A percentile compares a stretch with the other conserved stretches of the same genome.
Evolutionary conservation across 2,888 invertebrate species (phyloP).

Genomic region (Netelia melanura): DNA sequence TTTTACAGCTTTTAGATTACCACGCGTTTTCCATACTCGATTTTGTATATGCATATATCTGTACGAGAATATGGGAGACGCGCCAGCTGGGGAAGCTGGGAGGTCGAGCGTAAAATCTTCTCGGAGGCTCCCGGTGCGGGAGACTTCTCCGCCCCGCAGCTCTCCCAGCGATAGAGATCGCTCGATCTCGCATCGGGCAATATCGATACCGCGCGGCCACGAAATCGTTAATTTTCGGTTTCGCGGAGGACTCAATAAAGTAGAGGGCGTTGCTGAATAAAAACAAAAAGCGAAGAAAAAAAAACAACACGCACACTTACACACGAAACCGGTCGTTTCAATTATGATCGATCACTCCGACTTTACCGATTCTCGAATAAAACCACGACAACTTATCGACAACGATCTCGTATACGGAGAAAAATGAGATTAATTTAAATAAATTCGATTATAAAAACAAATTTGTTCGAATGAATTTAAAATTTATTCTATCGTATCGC

Average conservation of each 20-base stretch:
- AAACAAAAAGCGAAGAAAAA: background rate
- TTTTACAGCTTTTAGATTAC: constrained; percentile 71
- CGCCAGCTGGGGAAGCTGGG: constrained; percentile 42
- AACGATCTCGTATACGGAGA: background rate
- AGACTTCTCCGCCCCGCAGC: constrained; percentile 44
- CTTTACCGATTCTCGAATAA: constrained; percentile 10
- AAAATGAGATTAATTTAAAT: background rate
- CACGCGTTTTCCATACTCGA: constrained; percentile 15
- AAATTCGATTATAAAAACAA: no score
- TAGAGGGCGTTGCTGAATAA: constrained; percentile 58
- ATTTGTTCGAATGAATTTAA: no score
- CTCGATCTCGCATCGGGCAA: constrained; percentile 68
- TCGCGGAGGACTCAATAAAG: constrained; percentile 77
- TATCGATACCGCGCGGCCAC: constrained; percentile 71
- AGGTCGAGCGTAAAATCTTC: constrained; percentile 50
- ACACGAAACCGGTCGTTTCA: constrained; percentile 70
- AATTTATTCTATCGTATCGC: no score
- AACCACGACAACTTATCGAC: background rate
- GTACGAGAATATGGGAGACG: constrained; percentile 1
- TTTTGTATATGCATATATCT: constrained; percentile 6
- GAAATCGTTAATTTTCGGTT: constrained; percentile 80
- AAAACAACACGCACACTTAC: constrained; percentile 12
- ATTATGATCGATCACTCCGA: constrained; percentile 57
- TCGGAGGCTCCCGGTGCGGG: constrained; percentile 70
- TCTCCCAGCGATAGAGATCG: constrained; percentile 74